A percentile compares a stretch with the other conserved stretches of the same genome.
phyloP scores from a whole-genome alignment of 2,113 vertebrate species.

The Nicator chloris region DNA sequence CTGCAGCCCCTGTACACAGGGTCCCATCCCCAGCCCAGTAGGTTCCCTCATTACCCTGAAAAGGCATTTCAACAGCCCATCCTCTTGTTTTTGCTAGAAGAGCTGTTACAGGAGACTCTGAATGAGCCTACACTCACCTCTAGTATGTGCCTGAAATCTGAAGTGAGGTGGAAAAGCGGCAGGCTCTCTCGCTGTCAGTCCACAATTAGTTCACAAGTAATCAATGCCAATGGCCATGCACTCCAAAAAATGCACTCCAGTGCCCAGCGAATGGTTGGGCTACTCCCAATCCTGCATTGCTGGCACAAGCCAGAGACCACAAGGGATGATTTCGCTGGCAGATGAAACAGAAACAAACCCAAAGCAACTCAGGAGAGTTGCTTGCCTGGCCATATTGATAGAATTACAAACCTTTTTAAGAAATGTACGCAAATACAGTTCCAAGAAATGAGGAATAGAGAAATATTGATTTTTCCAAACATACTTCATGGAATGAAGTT shows the following conservation, averaged over 20 bases:
- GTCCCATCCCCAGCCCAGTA: neutral
- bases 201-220: neutral
- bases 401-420: neutral
- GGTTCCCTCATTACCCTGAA: neutral
- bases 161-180: accelerated
- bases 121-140: neutral
- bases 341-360: neutral
- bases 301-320: neutral
- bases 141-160: accelerated
- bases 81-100: neutral
- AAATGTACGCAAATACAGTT: neutral
- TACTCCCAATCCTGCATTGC: accelerated
- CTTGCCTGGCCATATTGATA: neutral
- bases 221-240: neutral
- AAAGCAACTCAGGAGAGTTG: neutral
- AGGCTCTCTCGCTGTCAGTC: neutral
- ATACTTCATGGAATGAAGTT: neutral
- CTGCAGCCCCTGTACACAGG: neutral
- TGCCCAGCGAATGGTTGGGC: too few relatives aligned
- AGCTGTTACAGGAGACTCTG: neutral
- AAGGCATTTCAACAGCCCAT: neutral
- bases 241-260: accelerated
- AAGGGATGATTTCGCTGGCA: neutral
- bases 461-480: neutral
- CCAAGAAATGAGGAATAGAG: neutral